Evolutionary conservation across 2,113 vertebrate species (phyloP).

Genomic region (Lagopus leucura): DNA sequence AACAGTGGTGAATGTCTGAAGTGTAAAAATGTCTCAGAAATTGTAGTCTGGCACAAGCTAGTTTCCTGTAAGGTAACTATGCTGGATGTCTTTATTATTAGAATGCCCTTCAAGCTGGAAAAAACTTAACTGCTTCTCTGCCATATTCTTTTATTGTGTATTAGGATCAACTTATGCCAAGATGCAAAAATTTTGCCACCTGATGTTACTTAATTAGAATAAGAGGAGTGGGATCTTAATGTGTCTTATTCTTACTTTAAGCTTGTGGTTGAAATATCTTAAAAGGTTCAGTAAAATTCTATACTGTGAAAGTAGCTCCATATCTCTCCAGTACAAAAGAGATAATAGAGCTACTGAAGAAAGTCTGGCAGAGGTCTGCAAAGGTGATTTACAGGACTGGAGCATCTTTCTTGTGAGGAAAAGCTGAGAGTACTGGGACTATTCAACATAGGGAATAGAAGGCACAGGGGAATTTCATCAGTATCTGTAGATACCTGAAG

Average conservation of each 20-base stretch:
- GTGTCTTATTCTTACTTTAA: background rate
- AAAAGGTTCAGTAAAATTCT: background rate
- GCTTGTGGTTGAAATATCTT: background rate
- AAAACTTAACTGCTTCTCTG: background rate
- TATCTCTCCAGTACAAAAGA: background rate
- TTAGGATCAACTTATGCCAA: background rate
- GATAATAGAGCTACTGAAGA: background rate
- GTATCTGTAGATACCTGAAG: background rate
- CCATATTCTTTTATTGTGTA: background rate
- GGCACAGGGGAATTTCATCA: background rate
- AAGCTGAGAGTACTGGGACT: background rate
- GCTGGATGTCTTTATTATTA: background rate
- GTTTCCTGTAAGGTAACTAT: background rate
- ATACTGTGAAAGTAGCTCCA: rapidly evolving
- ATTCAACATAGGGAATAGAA: background rate
- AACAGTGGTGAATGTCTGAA: background rate
- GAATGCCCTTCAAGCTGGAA: background rate
- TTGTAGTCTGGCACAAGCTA: background rate
- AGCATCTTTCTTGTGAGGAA: background rate
- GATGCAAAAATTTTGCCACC: background rate
- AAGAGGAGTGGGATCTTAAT: background rate
- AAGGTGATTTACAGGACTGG: background rate
- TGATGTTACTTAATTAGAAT: background rate
- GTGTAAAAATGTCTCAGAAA: background rate
- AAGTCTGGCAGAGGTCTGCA: background rate